Conservation (phyloP, 2,113 vertebrate species). For the Siniperca chuatsi region DNA sequence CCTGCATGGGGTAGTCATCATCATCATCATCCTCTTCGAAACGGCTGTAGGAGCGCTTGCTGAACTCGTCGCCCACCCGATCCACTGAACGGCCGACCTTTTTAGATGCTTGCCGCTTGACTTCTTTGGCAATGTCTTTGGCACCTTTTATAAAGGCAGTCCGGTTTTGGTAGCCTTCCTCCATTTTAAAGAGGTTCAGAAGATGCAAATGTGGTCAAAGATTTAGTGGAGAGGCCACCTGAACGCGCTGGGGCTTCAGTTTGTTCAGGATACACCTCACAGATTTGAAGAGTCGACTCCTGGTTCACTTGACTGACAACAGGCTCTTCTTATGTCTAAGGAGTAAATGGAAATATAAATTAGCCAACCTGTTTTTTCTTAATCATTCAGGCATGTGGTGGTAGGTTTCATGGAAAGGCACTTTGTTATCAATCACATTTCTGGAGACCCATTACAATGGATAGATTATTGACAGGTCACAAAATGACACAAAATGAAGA, state of each 20-base stretch:
- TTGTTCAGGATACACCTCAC: constrained; percentile 32
- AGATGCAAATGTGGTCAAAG: constrained; percentile 10
- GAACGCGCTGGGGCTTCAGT: constrained; percentile 25
- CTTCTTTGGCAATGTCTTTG: constrained; percentile 98
- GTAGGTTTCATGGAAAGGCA: not conserved
- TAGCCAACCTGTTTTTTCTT: not conserved
- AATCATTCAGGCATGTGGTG: not conserved
- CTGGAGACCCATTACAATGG: not conserved
- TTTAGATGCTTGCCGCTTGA: constrained; percentile 92
- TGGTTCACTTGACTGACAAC: not conserved
- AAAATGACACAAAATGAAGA: no score
- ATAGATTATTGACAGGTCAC: not conserved
- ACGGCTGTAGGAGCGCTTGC: constrained; percentile 92
- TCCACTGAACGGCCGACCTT: constrained; percentile 93
- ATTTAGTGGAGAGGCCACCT: constrained; percentile 19
- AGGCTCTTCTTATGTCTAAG: constrained; percentile 43
- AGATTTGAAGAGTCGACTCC: constrained; percentile 14
- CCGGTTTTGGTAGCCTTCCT: constrained; percentile 90
- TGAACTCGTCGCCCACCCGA: constrained; percentile 92
- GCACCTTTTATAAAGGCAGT: constrained; percentile 96
- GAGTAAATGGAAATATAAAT: constrained; percentile 33
- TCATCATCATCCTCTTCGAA: constrained; percentile 96
- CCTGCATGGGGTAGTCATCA: constrained; percentile 87
- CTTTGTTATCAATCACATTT: not conserved
- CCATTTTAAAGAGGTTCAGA: constrained; percentile 84